Base-by-base conservation (phyloP, 2,113 vertebrate genomes). In the Alexandromys fortis region DNA sequence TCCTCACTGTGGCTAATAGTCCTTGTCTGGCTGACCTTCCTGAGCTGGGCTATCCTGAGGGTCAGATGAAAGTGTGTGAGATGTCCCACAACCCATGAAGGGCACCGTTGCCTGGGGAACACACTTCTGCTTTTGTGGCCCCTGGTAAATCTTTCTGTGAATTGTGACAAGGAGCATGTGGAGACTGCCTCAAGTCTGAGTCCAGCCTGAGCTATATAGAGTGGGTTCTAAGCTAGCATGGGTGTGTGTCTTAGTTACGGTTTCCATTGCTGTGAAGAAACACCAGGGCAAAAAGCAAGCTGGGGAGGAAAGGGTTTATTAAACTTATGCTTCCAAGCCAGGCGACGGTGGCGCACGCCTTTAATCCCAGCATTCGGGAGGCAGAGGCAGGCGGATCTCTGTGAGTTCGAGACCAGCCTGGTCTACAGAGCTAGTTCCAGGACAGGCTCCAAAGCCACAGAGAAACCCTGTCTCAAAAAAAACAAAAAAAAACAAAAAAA, bases 1-100 rank as follows among this genome's bases (percentile, higher is more conserved):
- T 35, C 76, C 47, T 77, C 14, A 68, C 55, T 24, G 35, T 61
- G 67, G 94, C 61, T 81, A 92, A 90, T 95, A 76, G 77, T 75
- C 85, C 42, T 21, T 16, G 14, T 19, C 86, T 45, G 76, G 61
- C 77, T 96, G 65, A 63, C 45, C 72, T 97, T 79, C n/a, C 42
- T 68, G 92, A 68, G 38, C 86, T 91, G 92, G 73, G 38, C 86
- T 91, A 86, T 95, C 95, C 96, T 91, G 75, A 42, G 42, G 42
- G 42, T 42, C 42, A 42, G 42, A 42, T 42, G 42, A 42, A 42
- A 42, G 42, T 42, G 42, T 42, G 42, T 42, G 42, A 42, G 91
- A 89, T 78, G 35, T 78, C 94, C 81, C 47, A 47, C 72, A 82
- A 38, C 30, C 63, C 55, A 24, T n/a, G 30, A 89, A 86, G 55